These are phyloP conservation scores for Tragelaphus buxtoni DNA, from an alignment of 2,113 vertebrate genomes.

Conservation along the genomic window DNA sequence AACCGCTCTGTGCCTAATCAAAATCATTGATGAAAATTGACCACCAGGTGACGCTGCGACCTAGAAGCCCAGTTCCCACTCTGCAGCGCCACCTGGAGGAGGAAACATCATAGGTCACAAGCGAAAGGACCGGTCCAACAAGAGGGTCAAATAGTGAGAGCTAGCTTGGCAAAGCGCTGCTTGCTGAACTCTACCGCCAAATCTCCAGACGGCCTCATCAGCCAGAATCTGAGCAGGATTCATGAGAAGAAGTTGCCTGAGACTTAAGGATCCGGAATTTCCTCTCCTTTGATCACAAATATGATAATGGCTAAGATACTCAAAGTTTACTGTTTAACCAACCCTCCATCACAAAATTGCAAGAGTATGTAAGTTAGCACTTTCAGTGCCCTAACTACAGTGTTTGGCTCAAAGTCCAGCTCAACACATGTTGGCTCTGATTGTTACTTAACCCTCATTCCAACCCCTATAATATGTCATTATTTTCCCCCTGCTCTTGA, in stretches of 20 bases:
- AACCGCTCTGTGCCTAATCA: background rate
- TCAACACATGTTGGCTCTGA: background rate
- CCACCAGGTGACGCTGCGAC: conserved; percentile 42
- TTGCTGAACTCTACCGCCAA: background rate
- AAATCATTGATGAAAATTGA: background rate
- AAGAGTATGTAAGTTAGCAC: rapidly evolving
- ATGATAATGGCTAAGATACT: background rate
- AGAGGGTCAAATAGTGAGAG: background rate
- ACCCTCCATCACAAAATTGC: background rate
- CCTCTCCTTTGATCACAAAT: background rate
- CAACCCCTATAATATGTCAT: background rate
- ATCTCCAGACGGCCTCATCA: background rate
- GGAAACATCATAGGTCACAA: rapidly evolving
- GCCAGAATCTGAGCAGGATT: background rate
- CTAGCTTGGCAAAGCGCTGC: rapidly evolving
- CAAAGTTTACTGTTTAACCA: background rate
- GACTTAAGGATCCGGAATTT: background rate
- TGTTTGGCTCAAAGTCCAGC: background rate
- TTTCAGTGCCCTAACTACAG: background rate
- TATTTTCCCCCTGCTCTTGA: background rate
- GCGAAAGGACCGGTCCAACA: rapidly evolving
- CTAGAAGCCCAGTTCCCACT: background rate
- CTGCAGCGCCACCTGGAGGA: conserved; percentile 41
- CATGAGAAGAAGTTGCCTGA: background rate
- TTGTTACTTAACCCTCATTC: background rate